Evolutionary conservation across 2,888 invertebrate genomes (phyloP).

Genomic region (Acronicta leporina): DNA sequence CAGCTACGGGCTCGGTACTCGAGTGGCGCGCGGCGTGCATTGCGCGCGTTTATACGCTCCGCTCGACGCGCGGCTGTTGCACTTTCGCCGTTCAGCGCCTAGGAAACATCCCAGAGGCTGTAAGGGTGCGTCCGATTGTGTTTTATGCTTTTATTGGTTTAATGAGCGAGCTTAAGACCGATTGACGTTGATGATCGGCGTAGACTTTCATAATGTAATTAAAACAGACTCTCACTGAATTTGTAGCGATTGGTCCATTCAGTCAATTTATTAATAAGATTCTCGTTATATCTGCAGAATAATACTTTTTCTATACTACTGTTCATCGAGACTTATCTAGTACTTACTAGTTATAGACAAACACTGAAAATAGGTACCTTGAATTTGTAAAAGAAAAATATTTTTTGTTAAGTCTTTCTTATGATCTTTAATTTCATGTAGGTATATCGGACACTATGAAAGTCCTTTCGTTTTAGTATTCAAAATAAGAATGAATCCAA

Average conservation of each 20-base stretch:
- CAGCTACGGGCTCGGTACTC: constrained; percentile 69
- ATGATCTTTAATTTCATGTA: too few species aligned
- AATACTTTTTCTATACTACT: too few species aligned
- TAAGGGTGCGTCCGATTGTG: constrained; percentile 43
- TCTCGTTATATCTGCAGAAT: too few species aligned
- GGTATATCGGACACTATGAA: too few species aligned
- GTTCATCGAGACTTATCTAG: too few species aligned
- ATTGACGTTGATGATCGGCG: constrained; percentile 27
- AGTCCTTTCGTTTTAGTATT: too few species aligned
- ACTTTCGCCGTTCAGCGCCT: constrained; percentile 79
- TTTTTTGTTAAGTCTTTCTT: too few species aligned
- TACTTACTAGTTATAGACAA: too few species aligned
- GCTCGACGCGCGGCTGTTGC: constrained; percentile 69
- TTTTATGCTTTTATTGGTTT: constrained; percentile 32
- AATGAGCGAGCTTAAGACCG: constrained; percentile 7
- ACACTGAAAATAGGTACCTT: too few species aligned
- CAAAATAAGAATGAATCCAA: too few species aligned
- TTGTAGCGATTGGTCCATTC: background rate
- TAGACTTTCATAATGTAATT: constrained; percentile 16
- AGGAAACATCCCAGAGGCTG: constrained; percentile 51
- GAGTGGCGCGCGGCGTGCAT: constrained; percentile 74
- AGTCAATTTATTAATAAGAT: background rate
- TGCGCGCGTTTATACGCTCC: constrained; percentile 78
- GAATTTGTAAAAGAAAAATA: too few species aligned
- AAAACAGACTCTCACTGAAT: background rate